Base-by-base conservation (phyloP, 2,113 vertebrate genomes). In the Stercorarius parasiticus region DNA sequence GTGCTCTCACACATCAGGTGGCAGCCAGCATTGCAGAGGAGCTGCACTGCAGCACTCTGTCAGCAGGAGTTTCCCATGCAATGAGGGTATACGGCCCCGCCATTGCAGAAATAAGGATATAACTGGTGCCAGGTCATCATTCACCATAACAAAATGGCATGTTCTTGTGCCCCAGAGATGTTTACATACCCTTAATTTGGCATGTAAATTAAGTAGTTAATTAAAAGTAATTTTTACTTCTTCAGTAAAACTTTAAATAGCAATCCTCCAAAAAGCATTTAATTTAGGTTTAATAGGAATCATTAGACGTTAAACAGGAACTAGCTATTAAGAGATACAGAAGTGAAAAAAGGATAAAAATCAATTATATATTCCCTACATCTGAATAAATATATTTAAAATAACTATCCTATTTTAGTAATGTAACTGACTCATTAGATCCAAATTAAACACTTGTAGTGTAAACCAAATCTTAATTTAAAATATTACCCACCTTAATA, bases 301-400 rank as follows among this genome's bases (percentile, higher is more conserved):
- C 86, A 42, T 25, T 62, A 43, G 21, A 79, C 3, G 3, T 52
- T 85, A 91, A 76, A 81, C 9, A 77, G 55, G 34, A 93, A 58
- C 30, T 47, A 74, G 18, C 36, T 94, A 83, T 89, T 85, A 66
- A 87, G n/a, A 87, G 62, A 85, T 34, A 88, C 3, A 72, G n/a
- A 91, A 81, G 14, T 49, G 20, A 86, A 88, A 72, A 58, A 25
- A 9, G 1, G 36, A 42, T 61, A 80, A 66, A 70, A 77, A 21
- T 53, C 53, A 79, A 43, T 55, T 78, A 34, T 36, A 40, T 43
- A 69, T 13, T n/a, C 15, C 18, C 21, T 77, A 70, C n/a, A 45
- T n/a, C 70, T 78, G 77, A 90, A 95, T 66, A 93, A 80, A 94
- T 86, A 34, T 61, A 50, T 82, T 73, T 91, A 50, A 91, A 94